Evolutionary conservation across 2,113 vertebrate genomes (phyloP).

Genomic region (Hystrix brachyura): DNA sequence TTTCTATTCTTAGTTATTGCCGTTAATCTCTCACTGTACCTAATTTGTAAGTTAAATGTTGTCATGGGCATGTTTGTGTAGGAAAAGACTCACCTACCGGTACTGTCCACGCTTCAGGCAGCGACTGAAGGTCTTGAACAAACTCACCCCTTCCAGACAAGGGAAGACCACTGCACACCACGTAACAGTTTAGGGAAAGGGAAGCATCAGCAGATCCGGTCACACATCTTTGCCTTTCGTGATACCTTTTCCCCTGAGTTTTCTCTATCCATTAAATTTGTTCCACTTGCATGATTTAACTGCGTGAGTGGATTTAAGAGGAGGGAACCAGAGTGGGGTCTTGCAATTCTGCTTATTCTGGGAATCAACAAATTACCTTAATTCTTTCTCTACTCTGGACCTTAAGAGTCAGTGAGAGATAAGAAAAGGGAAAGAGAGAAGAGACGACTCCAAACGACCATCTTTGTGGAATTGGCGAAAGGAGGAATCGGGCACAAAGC

Average conservation of each 20-base stretch:
- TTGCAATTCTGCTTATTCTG: constrained; percentile 24
- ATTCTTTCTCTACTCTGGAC: constrained; percentile 25
- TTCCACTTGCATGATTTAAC: not conserved
- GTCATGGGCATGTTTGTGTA: no score
- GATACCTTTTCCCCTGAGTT: not conserved
- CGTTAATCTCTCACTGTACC: not conserved
- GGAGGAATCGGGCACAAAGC: not conserved
- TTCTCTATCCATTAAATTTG: not conserved
- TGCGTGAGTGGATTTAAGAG: not conserved
- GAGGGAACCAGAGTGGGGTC: not conserved
- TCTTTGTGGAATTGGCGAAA: not conserved
- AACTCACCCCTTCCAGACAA: not conserved
- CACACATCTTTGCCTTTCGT: not conserved
- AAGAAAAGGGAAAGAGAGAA: not conserved
- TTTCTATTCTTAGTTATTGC: not conserved
- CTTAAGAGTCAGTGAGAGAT: not conserved
- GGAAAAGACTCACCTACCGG: not conserved
- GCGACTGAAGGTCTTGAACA: not conserved
- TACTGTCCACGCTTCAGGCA: not conserved
- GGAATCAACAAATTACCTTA: not conserved
- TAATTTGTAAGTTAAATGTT: not conserved
- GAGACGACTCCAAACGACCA: not conserved
- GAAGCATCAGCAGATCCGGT: no score
- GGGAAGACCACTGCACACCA: not conserved
- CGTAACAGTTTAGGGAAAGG: not conserved